Base-by-base conservation (phyloP, 2,888 invertebrate species). In the Trileptium ribeirensis region DNA sequence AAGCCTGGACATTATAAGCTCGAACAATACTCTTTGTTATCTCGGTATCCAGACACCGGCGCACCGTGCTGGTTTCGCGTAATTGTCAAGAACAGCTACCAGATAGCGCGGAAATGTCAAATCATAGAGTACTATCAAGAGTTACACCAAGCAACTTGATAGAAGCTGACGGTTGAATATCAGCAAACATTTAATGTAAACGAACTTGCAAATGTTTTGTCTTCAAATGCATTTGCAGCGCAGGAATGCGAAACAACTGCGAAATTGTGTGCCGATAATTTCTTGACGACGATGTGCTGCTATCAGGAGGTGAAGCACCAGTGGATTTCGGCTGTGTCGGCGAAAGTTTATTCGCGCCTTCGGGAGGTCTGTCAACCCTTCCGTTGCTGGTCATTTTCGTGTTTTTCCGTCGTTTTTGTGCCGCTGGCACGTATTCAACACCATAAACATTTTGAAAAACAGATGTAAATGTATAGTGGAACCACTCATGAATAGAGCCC, bases 241-340 rank as follows among this genome's bases (percentile, higher is more conserved):
- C 94, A 0, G 97, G 97, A 87, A 97, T 91, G 38, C 96, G 95
- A 91, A 97, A 97, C 89, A 97, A 96, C n/a, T 96, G 94, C 91
- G 97, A 97, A 24, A 96, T 92, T 84, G 93, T 93, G 89, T 95
- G 95, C 87, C 93, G 93, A 79, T 92, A 93, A 87, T 94, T 94
- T 84, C 92, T 92, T n/a, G 92, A 39, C 3, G 70, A 36, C 3
- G 70, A 33, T 8, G 70, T 70, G 37, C 37, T n/a, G 8, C 37
- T 75, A 8, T 34, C 3, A 3, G 33, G 33, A 15, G 51, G 51
- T 8, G 51, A 51, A 51, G 8, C 51, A 8, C 8, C 51, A 15
- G 51, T 51, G 51, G 8, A 51, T 51, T 51, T 51, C 24, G 51
- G 24, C 8, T 51, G 8, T 15, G 8, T 24, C 8, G 51, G 24